Evolutionary conservation across 2,888 invertebrate genomes (phyloP), one percentile per base, ranked within the genome.

Genomic region (Imbricaverruca yamaguchii): DNA sequence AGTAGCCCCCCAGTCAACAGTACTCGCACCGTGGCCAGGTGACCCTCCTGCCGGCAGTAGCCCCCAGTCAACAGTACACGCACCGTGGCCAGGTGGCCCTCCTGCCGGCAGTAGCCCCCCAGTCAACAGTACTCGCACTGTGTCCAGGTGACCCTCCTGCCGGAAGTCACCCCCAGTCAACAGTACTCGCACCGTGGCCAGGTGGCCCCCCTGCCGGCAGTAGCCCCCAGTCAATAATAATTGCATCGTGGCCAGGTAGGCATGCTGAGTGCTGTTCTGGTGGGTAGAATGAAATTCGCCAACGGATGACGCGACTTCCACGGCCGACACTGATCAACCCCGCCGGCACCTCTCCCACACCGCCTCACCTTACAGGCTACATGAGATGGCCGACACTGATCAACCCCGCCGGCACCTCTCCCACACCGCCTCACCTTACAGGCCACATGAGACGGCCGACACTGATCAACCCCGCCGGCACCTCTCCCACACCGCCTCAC

Each of bases 111-210:
- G 4, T 25, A 1, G 3, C 18, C 18, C n/a, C 15, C 8, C 13
- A 8, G 92, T 92, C 59, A 96, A 88, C 55, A 96, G 88, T 81
- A 92, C 91, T 82, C 92, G 89, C 74, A 90, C 93, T 83, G 92
- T 93, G 84, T 89, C 90, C 83, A 91, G 89, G 87, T 92, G 94
- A 59, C 92, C 95, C 87, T 91, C 92, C 85, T 92, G 91, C 83
- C 91, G 23, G 56, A n/a, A 67, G 4, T 25, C 18, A 15, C 18
- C 18, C n/a, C 15, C 8, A 0, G 92, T 92, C 59, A 96, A 88
- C 55, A 96, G 88, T 81, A 92, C 91, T 82, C 92, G 89, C 74
- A 90, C 93, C 83, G 92, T 93, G 84, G 89, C 90, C 83, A 91
- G 89, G 87, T 92, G 94, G 57, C 92, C 95, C 87, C 91, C 92